Base-by-base conservation (phyloP, 2,888 invertebrate genomes). In the Empis livida region DNA sequence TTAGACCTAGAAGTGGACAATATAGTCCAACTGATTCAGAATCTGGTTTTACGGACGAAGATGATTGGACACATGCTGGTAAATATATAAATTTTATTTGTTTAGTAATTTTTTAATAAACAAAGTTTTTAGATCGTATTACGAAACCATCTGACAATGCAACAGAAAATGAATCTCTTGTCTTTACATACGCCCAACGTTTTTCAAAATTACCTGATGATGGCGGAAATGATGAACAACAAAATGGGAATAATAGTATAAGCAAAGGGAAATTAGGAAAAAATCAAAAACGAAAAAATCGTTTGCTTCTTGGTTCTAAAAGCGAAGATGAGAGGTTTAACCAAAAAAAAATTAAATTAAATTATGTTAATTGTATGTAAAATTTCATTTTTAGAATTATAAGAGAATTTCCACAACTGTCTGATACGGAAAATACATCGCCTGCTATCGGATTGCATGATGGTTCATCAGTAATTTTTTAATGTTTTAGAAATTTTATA, bases 1-100 rank as follows among this genome's bases (percentile, higher is more conserved):
- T 49, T 46, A 56, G 48, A 51, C 53, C 55, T 44, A 56, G 59
- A 39, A 59, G 60, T 53, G 62, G 64, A 39, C 65, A 65, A 42
- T 69, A 68, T 42, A 81, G 80, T 50, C 79, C 78, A n/a, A 80
- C 80, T 0, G 78, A 80, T 61, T 80, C 80, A 0, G 78, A 80
- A 61, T 80, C 78, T 57, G 79, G 81, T 5, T 80, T 81, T 53
- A 80, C 80, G 9, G 82, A 82, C 57, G 82, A 82, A 53, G 80
- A 81, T 57, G 80, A 81, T 58, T 80, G 8, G 10, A 16, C 23
- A 27, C 23, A 27, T 27, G 23, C 23, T 27, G 23, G 23, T 27
- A 27, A 38, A n/a, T 17, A 10, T 32, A 11, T 16, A 27, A 41
- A 30, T 42, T 51, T 48, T 43, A 49, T 32, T 42, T 32, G 17